phyloP scores from a whole-genome alignment of 2,888 invertebrate species.

The Poecilus cupreus region DNA sequence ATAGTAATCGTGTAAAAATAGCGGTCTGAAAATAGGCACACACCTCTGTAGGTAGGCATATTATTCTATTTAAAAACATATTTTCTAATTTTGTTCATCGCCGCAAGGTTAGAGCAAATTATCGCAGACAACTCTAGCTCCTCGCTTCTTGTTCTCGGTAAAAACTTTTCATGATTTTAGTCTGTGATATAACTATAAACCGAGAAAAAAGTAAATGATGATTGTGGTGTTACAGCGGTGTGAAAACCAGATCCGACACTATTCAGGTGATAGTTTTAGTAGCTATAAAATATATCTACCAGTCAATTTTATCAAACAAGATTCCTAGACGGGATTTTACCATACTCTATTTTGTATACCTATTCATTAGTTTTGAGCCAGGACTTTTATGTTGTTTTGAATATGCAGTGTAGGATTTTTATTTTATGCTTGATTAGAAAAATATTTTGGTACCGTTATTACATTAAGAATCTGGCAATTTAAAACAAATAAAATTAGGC shows the following conservation, averaged over 20 bases:
- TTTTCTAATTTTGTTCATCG: slow-evolving; percentile 6
- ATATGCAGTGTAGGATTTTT: too few species aligned
- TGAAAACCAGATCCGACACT: slow-evolving; percentile 39
- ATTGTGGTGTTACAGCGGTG: background rate
- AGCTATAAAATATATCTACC: slow-evolving; percentile 38
- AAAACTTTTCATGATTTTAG: background rate
- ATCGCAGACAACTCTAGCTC: background rate
- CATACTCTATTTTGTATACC: background rate
- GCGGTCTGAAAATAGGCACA: background rate
- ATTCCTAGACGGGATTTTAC: slow-evolving; percentile 13
- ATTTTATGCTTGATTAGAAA: too few species aligned
- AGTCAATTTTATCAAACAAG: slow-evolving; percentile 45
- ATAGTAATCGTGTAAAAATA: background rate
- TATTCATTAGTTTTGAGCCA: slow-evolving; percentile 37
- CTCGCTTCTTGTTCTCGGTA: background rate
- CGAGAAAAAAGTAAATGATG: background rate
- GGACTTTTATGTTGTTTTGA: too few species aligned
- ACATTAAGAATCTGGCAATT: too few species aligned
- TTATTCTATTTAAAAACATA: slow-evolving; percentile 17
- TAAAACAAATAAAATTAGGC: too few species aligned
- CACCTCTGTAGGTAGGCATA: slow-evolving; percentile 1
- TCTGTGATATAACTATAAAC: background rate
- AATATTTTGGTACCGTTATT: too few species aligned
- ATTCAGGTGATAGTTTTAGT: slow-evolving; percentile 42
- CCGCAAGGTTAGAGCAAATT: slow-evolving; percentile 8